Percentiles rank a stretch among this genome's conserved stretches.
These are phyloP conservation scores for Gallinago media DNA, from an alignment of 2,113 vertebrate species.

Conservation along the genomic window DNA sequence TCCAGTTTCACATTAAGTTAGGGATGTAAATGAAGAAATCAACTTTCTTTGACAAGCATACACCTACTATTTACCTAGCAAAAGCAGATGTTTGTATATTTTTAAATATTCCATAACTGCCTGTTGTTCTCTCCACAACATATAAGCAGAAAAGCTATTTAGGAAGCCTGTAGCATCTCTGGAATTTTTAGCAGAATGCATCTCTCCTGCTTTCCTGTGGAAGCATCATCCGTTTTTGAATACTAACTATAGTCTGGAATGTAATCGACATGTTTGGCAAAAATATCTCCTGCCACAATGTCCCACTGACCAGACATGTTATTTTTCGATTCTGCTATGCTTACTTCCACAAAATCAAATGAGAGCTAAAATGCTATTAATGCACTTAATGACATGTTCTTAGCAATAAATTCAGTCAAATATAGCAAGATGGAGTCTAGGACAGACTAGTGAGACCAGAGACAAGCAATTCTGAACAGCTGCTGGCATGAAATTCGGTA, in stretches of 20 bases:
- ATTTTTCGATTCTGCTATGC: background rate
- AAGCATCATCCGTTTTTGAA: background rate
- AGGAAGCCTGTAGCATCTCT: background rate
- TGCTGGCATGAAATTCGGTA: background rate
- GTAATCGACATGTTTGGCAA: conserved; percentile 35
- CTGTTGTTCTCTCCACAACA: background rate
- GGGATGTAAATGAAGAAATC: background rate
- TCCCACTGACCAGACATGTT: background rate
- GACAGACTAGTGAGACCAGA: background rate
- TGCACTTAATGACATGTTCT: background rate
- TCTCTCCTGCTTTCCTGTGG: conserved; percentile 1
- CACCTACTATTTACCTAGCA: background rate
- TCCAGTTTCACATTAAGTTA: background rate
- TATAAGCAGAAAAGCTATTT: background rate
- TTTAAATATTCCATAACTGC: conserved; percentile 9
- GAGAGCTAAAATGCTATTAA: background rate
- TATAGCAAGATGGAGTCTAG: background rate
- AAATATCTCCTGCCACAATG: conserved; percentile 33
- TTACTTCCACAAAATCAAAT: conserved; percentile 11
- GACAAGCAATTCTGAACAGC: background rate
- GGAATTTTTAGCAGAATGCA: conserved; percentile 11
- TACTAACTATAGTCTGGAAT: conserved; percentile 31
- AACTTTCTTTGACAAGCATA: background rate
- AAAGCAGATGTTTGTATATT: background rate
- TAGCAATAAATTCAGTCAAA: conserved; percentile 9